Conservation (phyloP, 2,113 vertebrate species). For the Neoarius graeffei region DNA sequence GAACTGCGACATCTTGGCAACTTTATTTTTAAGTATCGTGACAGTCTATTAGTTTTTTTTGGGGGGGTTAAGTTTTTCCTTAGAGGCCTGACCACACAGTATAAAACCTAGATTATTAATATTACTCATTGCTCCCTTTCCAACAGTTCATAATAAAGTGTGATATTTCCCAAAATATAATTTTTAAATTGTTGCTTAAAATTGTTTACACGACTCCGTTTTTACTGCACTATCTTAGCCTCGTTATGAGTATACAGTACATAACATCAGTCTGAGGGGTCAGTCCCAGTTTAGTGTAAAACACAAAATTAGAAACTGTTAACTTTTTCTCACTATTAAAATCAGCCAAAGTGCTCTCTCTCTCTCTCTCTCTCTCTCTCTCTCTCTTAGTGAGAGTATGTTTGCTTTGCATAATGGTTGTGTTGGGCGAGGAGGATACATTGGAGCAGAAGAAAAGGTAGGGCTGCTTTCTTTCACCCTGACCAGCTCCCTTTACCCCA, state of each 20-base stretch:
- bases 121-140: not conserved
- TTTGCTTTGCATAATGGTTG: slow-evolving; percentile 70
- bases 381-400: slow-evolving; percentile 61
- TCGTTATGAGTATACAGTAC: not conserved
- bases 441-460: slow-evolving; percentile 36
- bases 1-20: not conserved
- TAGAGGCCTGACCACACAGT: not conserved
- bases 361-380: slow-evolving; percentile 42
- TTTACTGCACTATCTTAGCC: not conserved
- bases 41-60: not conserved
- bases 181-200: not conserved
- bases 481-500: slow-evolving; percentile 60
- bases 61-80: not conserved
- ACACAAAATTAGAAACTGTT: slow-evolving; percentile 26
- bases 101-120: not conserved
- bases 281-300: slow-evolving; percentile 24
- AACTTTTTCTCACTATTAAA: slow-evolving; percentile 41
- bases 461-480: slow-evolving; percentile 55
- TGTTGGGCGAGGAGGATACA: slow-evolving; percentile 41
- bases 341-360: not conserved
- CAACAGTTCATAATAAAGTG: not conserved
- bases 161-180: not conserved
- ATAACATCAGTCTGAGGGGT: not conserved
- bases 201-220: not conserved
- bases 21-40: not conserved